Base-by-base conservation (phyloP, 2,113 vertebrate species). In the Etia nguti region DNA sequence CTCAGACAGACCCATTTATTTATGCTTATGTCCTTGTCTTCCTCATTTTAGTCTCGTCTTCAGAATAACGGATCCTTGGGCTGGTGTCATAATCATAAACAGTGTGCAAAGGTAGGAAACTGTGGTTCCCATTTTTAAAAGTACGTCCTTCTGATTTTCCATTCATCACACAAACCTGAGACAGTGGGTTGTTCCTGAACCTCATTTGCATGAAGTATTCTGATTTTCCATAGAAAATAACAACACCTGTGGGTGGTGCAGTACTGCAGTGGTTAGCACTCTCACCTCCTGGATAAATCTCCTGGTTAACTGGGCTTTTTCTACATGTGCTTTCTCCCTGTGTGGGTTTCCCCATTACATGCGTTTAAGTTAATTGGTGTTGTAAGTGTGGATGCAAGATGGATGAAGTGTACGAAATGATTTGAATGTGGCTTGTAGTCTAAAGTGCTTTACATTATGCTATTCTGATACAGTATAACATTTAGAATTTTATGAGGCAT, bases 61-160 rank as follows among this genome's bases (percentile, higher is more conserved):
- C 62, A 95, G 96, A 93, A 83, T 38, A 91, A 95, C 68, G 92
- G 92, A 86, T 94, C 95, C 59, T 26, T 96, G 89, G 93, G 90
- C 79, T 96, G 95, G 96, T 95, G 95, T 86, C 93, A 88, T 10
- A 22, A 75, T 59, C 92, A 95, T 84, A 96, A 94, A 83, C 95
- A 90, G 59, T 96, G 95, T 16, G 86, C 95, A 84, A 96, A 94
- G 94, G 95, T 96, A 90, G 55, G 94, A 34, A 20, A 55, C 24
- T 18, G 2, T 38, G n/a, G 4, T 85, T 60, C 20, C 9, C 10
- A 2, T 22, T 55, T 15, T 57, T 57, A 13, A 22, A 38, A 22
- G 0, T 13, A 24, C 12, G 1, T 68, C 36, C 12, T 15, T 43
- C n/a, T 70, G 38, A 73, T 46, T 26, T 24, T 73, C 41, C 22